Conservation (phyloP, 2,113 vertebrate genomes). For the Mesoclemmys tuberculata region DNA sequence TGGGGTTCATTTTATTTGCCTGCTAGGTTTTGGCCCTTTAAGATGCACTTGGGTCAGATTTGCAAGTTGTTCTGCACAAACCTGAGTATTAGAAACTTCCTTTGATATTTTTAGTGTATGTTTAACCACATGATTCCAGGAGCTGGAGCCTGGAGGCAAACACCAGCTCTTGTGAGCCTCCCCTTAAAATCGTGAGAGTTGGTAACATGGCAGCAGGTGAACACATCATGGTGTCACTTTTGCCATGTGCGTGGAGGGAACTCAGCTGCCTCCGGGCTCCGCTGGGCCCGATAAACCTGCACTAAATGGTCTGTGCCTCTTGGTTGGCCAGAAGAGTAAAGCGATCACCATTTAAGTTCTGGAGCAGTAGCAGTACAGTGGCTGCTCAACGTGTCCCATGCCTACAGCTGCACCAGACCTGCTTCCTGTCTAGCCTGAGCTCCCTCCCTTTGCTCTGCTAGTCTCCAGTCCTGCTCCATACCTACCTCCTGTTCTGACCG, state of each 20-base stretch:
- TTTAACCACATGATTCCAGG: background rate
- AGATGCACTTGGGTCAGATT: background rate
- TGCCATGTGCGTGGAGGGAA: background rate
- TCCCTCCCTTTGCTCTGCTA: background rate
- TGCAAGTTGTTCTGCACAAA: background rate
- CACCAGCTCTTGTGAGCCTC: fast-evolving
- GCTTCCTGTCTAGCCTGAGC: background rate
- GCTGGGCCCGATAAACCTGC: background rate
- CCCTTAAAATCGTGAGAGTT: background rate
- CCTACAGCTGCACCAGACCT: background rate
- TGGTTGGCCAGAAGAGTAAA: background rate
- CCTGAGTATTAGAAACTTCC: background rate
- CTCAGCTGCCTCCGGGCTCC: fast-evolving
- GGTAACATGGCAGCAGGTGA: background rate
- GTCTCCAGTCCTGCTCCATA: background rate
- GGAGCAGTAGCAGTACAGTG: background rate
- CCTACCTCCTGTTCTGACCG: no score
- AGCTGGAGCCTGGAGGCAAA: background rate
- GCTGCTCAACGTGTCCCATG: background rate
- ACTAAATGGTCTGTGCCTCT: no score
- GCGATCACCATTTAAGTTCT: background rate
- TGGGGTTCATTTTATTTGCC: background rate
- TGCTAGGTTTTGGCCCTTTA: background rate
- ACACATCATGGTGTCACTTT: background rate
- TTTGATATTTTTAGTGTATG: background rate